Conservation (phyloP, 2,797 vertebrate species). For the Pseudochirops corinnae region DNA sequence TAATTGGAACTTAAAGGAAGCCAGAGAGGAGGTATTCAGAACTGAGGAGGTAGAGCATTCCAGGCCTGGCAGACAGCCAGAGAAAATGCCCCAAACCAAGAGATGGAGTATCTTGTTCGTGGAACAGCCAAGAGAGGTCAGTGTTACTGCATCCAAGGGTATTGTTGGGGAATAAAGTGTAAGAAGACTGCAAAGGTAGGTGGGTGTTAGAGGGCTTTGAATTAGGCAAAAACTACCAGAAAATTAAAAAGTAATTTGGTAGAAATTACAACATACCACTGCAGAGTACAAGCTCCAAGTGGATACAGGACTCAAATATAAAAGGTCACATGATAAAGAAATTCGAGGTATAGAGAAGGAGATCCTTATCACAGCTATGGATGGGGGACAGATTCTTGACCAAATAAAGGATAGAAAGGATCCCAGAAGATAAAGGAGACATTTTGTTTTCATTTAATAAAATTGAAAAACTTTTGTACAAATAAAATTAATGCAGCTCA, state of each 20-base stretch:
- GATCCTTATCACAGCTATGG: background rate
- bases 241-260: background rate
- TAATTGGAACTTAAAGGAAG: too few species aligned
- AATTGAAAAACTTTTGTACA: background rate
- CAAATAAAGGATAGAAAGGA: background rate
- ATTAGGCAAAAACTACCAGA: background rate
- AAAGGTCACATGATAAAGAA: background rate
- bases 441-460: background rate
- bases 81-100: background rate
- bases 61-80: background rate
- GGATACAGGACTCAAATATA: background rate
- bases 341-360: background rate
- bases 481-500: background rate
- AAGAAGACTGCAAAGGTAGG: background rate
- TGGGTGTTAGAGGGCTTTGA: background rate
- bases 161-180: background rate
- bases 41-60: background rate
- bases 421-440: background rate
- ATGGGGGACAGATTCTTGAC: background rate
- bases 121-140: background rate
- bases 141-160: background rate
- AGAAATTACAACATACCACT: background rate
- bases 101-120: background rate
- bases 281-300: background rate
- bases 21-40: background rate